Percentiles rank a stretch among this genome's conserved stretches.
phyloP scores from a whole-genome alignment of 2,888 invertebrate species.

The Heliconius ethilla region DNA sequence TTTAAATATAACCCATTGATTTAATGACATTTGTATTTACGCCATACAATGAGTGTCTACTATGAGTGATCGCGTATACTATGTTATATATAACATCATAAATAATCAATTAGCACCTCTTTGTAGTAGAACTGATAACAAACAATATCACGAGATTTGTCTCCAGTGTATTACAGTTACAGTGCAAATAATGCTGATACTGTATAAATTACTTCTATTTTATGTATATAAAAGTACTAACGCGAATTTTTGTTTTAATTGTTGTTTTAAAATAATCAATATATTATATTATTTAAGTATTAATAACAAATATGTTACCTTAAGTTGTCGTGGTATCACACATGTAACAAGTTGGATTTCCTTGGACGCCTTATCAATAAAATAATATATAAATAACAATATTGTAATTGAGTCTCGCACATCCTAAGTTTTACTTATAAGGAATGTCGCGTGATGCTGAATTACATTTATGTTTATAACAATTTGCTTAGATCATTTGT shows the following conservation, averaged over 20 bases:
- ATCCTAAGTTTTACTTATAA: neutral
- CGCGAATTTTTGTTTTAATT: neutral
- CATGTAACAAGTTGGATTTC: slow-evolving; percentile 1
- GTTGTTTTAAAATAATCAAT: neutral
- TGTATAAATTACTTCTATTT: neutral
- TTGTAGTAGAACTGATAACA: neutral
- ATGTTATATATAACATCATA: neutral
- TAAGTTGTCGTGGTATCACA: neutral
- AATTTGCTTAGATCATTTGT: neutral
- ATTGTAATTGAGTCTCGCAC: slow-evolving; percentile 4
- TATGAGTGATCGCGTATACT: neutral
- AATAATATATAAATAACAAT: slow-evolving; percentile 12
- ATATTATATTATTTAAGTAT: neutral
- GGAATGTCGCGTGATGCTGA: neutral
- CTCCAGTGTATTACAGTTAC: neutral
- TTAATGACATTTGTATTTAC: neutral
- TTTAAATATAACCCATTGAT: neutral
- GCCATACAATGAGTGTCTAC: neutral
- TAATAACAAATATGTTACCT: neutral
- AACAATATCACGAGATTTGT: slow-evolving; percentile 3
- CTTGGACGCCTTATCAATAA: neutral
- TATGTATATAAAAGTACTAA: neutral
- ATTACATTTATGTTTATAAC: neutral
- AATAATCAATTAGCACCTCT: neutral
- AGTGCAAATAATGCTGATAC: neutral